These are phyloP conservation scores for Uloborus plumipes DNA, from an alignment of 2,888 invertebrate genomes.

Conservation along the genomic window DNA sequence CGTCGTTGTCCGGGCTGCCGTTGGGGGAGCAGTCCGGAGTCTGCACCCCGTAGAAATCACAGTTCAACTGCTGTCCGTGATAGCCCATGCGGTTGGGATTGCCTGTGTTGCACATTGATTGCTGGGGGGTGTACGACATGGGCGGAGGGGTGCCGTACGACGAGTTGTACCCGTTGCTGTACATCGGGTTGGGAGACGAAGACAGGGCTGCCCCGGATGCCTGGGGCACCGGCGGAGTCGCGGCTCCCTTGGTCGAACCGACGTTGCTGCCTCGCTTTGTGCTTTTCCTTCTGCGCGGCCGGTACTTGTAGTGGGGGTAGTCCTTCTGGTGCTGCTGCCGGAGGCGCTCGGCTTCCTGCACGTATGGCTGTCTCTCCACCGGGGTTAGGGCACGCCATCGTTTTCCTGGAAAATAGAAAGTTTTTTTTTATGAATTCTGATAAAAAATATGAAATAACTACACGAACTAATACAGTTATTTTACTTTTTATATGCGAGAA, in stretches of 20 bases:
- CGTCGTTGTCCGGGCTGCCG: conserved; percentile 78
- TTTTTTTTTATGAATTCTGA: not conserved
- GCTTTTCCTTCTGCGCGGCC: conserved; percentile 91
- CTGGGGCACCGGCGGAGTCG: conserved; percentile 33
- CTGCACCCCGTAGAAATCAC: conserved; percentile 74
- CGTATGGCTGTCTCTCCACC: conserved; percentile 93
- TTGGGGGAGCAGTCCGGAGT: conserved; percentile 88
- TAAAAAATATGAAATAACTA: not conserved
- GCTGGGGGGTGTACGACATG: conserved; percentile 38
- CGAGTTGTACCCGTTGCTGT: conserved; percentile 36
- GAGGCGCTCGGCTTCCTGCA: conserved; percentile 96
- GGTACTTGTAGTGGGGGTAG: conserved; percentile 97
- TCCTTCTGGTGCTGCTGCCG: conserved; percentile 97
- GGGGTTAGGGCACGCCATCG: conserved; percentile 95
- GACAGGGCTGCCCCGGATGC: conserved; percentile 15
- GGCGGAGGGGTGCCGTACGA: conserved; percentile 36
- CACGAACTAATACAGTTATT: too few species aligned
- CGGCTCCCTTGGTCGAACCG: not conserved
- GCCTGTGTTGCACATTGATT: not conserved
- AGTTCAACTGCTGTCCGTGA: conserved; percentile 31
- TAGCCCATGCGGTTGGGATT: conserved; percentile 14
- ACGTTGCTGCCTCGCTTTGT: conserved; percentile 72
- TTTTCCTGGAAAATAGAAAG: conserved; percentile 79
- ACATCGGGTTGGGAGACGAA: conserved; percentile 41
- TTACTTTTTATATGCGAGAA: too few species aligned